Percentiles rank a stretch among this genome's conserved stretches.
Conservation (phyloP, 1,140 invertebrate genomes). For the Drosophila murphyi region DNA sequence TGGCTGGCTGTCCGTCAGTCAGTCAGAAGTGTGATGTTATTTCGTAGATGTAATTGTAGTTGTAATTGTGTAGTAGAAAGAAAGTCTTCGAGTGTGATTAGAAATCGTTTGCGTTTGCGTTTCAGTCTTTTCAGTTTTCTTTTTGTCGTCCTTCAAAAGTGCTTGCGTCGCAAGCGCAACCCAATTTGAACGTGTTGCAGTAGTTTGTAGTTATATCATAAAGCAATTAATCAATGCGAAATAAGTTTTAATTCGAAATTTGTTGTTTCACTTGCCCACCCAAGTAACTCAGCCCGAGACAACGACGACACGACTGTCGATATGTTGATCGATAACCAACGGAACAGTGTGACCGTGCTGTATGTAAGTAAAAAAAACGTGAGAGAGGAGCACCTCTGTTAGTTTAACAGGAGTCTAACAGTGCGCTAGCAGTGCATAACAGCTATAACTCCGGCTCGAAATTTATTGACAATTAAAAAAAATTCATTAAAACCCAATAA, state of each 20-base stretch:
- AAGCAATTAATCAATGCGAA: constrained; percentile 71
- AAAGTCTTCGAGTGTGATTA: constrained; percentile 73
- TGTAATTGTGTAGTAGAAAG: constrained; percentile 56
- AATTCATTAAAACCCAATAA: constrained; percentile 9
- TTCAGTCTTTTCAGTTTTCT: constrained; percentile 72
- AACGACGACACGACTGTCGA: constrained; percentile 70
- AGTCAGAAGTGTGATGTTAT: constrained; percentile 47
- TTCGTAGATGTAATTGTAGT: constrained; percentile 19
- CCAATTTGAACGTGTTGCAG: constrained; percentile 41
- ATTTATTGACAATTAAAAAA: neutral
- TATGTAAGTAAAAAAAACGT: neutral
- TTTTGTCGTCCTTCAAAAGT: constrained; percentile 48
- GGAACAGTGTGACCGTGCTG: constrained; percentile 23
- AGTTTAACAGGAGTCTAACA: constrained; percentile 9
- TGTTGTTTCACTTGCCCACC: constrained; percentile 47
- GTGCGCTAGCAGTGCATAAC: constrained; percentile 2
- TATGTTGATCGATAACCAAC: constrained; percentile 9
- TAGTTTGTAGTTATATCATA: constrained; percentile 54
- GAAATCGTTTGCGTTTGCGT: constrained; percentile 65
- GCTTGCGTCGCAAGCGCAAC: constrained; percentile 53
- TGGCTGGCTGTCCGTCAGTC: constrained; percentile 28
- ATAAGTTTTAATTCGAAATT: constrained; percentile 65
- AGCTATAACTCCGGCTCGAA: neutral
- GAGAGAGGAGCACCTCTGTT: neutral
- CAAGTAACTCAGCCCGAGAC: constrained; percentile 69